These are phyloP conservation scores for Acridotheres tristis DNA, from an alignment of 2,797 vertebrate genomes.

Conservation along the genomic window DNA sequence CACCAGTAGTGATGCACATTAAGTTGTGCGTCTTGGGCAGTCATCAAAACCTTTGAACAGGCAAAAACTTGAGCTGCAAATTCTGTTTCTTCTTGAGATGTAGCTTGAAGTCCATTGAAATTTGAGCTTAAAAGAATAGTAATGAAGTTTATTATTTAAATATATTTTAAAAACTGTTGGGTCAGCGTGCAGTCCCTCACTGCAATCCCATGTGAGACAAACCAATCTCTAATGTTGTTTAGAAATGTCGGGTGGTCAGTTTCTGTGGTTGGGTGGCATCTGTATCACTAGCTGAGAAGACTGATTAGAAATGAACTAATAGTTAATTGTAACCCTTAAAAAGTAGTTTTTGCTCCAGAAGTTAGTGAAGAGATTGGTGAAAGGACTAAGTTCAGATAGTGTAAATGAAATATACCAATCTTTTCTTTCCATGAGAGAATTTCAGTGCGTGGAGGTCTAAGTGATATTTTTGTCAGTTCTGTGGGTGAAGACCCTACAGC, in stretches of 20 bases:
- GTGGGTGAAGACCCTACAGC: neutral
- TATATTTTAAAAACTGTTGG: neutral
- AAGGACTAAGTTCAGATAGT: neutral
- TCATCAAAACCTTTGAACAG: neutral
- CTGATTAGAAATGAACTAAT: neutral
- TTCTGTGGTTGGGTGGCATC: neutral
- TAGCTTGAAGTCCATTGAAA: neutral
- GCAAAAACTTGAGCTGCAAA: neutral
- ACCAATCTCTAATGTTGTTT: neutral
- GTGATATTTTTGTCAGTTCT: neutral
- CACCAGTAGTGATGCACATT: fast-evolving
- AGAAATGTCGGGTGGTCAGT: fast-evolving
- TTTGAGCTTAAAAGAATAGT: neutral
- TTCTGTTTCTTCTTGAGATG: neutral
- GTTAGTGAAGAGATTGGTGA: neutral
- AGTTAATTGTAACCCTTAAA: neutral
- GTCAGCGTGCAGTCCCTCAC: no score
- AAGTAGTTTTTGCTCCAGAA: neutral
- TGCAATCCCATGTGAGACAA: fast-evolving
- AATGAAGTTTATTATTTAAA: neutral
- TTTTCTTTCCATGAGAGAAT: neutral
- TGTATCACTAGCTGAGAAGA: neutral
- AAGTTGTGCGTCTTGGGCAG: no score
- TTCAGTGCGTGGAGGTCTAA: neutral
- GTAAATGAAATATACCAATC: fast-evolving